Percentiles rank a stretch among this genome's conserved stretches.
These are phyloP conservation scores for Hydrophis major DNA, from an alignment of 2,797 vertebrate species.

Conservation along the genomic window DNA sequence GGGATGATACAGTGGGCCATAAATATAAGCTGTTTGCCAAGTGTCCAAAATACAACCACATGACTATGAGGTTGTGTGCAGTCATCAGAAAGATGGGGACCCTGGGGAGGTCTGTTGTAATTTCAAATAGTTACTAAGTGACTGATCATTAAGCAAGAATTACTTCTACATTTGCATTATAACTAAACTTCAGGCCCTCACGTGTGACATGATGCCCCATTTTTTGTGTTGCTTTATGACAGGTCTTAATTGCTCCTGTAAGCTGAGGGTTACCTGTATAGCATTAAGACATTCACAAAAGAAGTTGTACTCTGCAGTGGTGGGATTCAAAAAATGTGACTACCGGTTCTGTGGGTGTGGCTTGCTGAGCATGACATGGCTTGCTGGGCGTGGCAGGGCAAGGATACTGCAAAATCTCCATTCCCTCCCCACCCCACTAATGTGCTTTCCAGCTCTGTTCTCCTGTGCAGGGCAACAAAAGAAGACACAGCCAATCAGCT, in stretches of 20 bases:
- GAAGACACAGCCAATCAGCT: too few species aligned
- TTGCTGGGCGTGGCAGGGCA: too few species aligned
- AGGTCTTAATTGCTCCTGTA: background rate
- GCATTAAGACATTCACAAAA: background rate
- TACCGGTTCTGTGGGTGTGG: too few species aligned
- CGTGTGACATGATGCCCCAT: background rate
- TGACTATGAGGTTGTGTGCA: background rate
- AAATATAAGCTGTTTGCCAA: background rate
- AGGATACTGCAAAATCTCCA: too few species aligned
- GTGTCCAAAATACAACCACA: background rate
- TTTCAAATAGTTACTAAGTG: background rate
- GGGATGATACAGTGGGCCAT: background rate
- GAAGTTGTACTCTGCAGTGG: background rate
- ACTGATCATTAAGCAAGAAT: background rate
- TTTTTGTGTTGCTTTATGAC: background rate
- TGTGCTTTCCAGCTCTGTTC: too few species aligned
- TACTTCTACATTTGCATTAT: background rate
- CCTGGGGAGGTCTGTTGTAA: background rate
- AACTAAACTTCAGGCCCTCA: background rate
- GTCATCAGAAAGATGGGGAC: background rate
- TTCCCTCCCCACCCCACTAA: too few species aligned
- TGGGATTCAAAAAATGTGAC: too few species aligned
- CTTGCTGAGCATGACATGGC: too few species aligned
- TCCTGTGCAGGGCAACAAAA: too few species aligned
- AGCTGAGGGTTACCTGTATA: background rate